Conservation (phyloP, 2,888 invertebrate genomes). For the Escarpia spicata region DNA sequence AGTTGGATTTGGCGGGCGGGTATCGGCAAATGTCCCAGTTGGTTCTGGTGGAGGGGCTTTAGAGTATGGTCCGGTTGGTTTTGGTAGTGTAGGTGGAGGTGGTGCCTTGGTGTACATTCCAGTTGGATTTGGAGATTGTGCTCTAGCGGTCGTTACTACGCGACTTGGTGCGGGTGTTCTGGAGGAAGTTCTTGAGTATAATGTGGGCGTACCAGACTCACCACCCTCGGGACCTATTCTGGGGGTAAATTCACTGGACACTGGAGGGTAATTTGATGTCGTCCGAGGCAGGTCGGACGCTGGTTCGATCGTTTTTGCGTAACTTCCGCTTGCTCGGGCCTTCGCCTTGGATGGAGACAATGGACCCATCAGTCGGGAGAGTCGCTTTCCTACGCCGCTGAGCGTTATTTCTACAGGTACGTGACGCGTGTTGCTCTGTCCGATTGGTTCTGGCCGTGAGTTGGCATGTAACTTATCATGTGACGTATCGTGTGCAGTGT, state of each 20-base stretch:
- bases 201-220: background rate
- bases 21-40: background rate
- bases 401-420: background rate
- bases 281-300: background rate
- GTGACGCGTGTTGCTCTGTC: background rate
- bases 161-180: background rate
- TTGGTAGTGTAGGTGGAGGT: background rate
- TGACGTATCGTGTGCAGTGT: background rate
- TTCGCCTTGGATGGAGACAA: background rate
- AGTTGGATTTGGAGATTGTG: background rate
- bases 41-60: background rate
- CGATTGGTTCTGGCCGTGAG: background rate
- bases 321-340: background rate
- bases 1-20: background rate
- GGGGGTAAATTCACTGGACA: background rate
- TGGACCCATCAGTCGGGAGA: background rate
- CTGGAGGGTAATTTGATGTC: background rate
- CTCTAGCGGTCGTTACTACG: background rate
- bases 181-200: background rate
- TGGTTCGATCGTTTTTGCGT: background rate
- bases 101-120: too few species aligned
- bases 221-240: background rate
- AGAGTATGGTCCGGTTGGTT: background rate
- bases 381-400: background rate
- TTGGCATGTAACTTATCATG: background rate